A percentile compares a stretch with the other conserved stretches of the same genome.
Evolutionary conservation across 2,113 vertebrate species (phyloP).

Genomic region (Triplophysa tibetana): DNA sequence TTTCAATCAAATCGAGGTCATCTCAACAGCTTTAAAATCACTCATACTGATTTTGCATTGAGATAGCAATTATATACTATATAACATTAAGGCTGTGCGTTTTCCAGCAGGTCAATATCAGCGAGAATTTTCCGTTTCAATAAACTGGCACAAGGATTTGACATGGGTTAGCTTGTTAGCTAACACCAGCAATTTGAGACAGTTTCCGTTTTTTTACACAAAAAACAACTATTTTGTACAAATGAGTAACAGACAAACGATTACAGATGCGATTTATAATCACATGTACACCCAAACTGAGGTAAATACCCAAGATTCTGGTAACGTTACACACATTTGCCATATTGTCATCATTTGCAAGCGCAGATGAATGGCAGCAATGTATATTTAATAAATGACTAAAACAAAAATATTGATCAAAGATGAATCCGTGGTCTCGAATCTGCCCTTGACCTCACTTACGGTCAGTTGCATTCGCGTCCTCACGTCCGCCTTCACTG

Average conservation of each 20-base stretch:
- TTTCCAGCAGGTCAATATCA: background rate
- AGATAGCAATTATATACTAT: background rate
- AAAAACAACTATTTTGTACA: background rate
- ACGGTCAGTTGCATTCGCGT: slow-evolving; percentile 44
- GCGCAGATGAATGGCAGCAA: background rate
- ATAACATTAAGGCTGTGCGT: background rate
- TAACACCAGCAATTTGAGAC: slow-evolving; percentile 28
- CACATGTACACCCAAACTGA: background rate
- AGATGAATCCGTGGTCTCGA: background rate
- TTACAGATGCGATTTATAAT: background rate
- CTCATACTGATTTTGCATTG: background rate
- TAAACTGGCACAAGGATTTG: slow-evolving; percentile 23
- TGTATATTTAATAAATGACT: background rate
- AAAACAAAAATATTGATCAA: background rate
- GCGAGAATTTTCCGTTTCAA: background rate
- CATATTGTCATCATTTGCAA: background rate
- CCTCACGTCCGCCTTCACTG: slow-evolving; percentile 21
- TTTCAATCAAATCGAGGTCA: slow-evolving; percentile 38
- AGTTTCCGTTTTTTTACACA: background rate
- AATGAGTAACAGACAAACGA: background rate
- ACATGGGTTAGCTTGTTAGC: slow-evolving; percentile 30
- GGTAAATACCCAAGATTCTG: background rate
- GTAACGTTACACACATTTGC: background rate
- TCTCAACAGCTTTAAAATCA: background rate
- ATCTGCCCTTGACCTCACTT: slow-evolving; percentile 14